Conservation (phyloP, 2,113 vertebrate species). For the Bambusicola thoracicus region DNA sequence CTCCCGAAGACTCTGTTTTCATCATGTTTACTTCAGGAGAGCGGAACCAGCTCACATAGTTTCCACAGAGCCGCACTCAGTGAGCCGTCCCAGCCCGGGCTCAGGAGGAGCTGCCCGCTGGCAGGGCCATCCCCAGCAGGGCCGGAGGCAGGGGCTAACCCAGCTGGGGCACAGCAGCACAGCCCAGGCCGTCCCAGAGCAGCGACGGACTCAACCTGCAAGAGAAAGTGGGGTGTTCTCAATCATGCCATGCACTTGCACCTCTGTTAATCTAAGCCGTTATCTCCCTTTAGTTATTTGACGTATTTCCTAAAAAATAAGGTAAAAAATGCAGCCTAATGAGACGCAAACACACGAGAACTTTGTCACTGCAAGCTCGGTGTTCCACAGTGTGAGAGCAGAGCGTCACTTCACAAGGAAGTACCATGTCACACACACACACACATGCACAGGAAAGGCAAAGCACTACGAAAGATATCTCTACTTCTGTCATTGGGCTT, state of each 20-base stretch:
- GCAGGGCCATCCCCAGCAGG: constrained; percentile 5
- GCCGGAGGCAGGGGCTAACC: neutral
- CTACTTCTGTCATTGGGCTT: neutral
- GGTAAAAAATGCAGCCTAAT: neutral
- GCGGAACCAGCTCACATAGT: constrained; percentile 81
- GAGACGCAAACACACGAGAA: neutral
- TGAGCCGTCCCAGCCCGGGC: constrained; percentile 11
- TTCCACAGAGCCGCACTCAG: neutral
- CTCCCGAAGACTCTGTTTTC: constrained; percentile 95
- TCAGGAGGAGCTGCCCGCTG: constrained; percentile 4
- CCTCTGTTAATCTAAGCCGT: neutral
- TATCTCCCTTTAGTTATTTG: neutral
- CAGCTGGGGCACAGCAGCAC: constrained; percentile 8
- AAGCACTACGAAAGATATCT: neutral
- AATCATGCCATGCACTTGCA: constrained; percentile 1
- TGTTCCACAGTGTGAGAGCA: fast-evolving
- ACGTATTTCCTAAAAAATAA: neutral
- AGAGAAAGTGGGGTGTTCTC: constrained; percentile 68
- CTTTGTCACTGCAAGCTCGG: too few species aligned
- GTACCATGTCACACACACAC: neutral
- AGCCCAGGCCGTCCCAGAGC: neutral
- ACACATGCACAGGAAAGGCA: neutral
- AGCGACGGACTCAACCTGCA: constrained; percentile 71
- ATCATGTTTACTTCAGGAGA: constrained; percentile 90
- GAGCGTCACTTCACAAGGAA: neutral